Base-by-base conservation (phyloP, 2,888 invertebrate genomes). In the Melieria picta region DNA sequence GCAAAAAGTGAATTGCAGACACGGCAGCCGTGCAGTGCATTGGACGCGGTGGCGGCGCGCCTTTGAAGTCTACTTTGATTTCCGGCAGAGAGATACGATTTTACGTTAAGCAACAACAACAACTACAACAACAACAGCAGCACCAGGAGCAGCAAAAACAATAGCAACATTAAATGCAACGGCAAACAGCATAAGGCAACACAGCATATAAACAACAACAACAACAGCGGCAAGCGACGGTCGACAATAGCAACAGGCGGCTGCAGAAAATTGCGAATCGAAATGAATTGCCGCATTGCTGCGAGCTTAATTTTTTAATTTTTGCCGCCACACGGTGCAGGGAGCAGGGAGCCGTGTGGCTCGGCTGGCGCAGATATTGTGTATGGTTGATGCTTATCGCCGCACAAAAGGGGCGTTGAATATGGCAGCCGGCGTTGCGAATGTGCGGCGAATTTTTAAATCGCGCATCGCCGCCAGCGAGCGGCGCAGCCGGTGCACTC, bases 81-180 rank as follows among this genome's bases (percentile, higher is more conserved):
- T 83, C 82, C 82, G 82, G 83, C 82, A 79, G 80, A 72, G 77
- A 80, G 82, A 82, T 83, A 83, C 82, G 80, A 81, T 80, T 82
- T 65, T 65, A 70, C 72, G 62, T 65, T 69, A 57, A 50, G 58
- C 57, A 57, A 65, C 56, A 55, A 65, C 45, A 55, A 48, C 47
- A 55, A 58, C 16, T 11, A 43, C 46, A 43, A 64, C 43, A 64
- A 63, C 52, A 71, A 63, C 66, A 72, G 52, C 63, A 67, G 62
- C 68, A 62, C 50, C 65, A 48, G 10, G 46, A 56, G 30, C 30
- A 30, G 30, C 30, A 30, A 30, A 30, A 30, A 30, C 30, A 30
- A 30, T 30, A 30, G 30, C 30, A 30, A 30, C 30, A 30, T 30
- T 30, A 30, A 30, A 60, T 73, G 73, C 61, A 69, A 50, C 62